Base-by-base conservation (phyloP, 2,797 vertebrate species). In the Aplochiton taeniatus region DNA sequence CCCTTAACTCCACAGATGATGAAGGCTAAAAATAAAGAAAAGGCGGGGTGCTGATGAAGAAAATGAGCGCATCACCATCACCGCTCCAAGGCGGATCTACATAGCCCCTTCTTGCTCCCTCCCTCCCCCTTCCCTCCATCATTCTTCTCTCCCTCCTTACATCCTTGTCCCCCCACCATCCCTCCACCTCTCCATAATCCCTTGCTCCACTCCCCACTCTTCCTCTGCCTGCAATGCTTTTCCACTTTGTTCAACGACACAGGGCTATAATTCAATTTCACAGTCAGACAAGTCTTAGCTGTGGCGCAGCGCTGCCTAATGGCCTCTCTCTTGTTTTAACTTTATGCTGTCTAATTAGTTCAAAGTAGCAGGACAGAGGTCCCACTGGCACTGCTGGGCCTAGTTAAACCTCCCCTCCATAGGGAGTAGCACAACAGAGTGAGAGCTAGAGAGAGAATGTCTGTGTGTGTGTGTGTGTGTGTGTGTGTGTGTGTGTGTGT, bases 11-110 rank as follows among this genome's bases (percentile, higher is more conserved):
- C 31, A 6, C 31, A 31, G 31, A 31, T 31, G 31, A 31, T 31
- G 9, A 16, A 31, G 17, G 75, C 73, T 82, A 83, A 80, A 87
- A 80, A 86, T 84, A 84, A 77, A 83, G 80, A 57, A 74, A 44
- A 68, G 65, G 73, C 56, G 58, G 66, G 52, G 73, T 72, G 72
- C 57, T 71, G 63, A 82, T 73, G 72, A 79, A 66, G 62, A 74
- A 73, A 67, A 77, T 74, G 50, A 60, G 72, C 72, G 80, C 54
- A 71, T 74, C 72, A 66, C 31, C 47, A 65, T 70, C 58, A 72
- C 55, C 65, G 70, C 81, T 74, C 63, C 59, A 74, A 78, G 84
- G 77, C 75, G 77, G 75, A 83, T 81, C 81, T 69, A 78, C 78
- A 83, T 78, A 64, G 31, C 11, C 49, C 49, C 49, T 4, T 3